A percentile compares a stretch with the other conserved stretches of the same genome.
phyloP scores from a whole-genome alignment of 2,113 vertebrate species.

The Microcebus jonahi region DNA sequence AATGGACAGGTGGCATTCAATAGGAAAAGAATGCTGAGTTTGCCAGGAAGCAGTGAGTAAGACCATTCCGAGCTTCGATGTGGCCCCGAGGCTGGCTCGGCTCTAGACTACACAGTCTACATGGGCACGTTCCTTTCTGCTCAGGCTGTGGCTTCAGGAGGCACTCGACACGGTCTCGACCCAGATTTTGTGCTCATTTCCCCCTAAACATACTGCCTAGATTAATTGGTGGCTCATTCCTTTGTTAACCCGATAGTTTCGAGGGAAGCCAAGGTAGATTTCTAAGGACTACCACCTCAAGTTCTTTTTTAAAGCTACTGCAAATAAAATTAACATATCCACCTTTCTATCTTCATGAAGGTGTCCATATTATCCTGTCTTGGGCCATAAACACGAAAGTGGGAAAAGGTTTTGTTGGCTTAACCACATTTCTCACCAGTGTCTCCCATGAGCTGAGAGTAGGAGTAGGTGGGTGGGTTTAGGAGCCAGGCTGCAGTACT shows the following conservation, averaged over 20 bases:
- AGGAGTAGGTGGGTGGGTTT: neutral
- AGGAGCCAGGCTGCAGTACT: neutral
- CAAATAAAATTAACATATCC: neutral
- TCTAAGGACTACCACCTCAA: neutral
- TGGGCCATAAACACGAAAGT: neutral
- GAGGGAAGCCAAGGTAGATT: neutral
- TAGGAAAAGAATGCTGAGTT: slow-evolving; percentile 38
- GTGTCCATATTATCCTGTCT: neutral
- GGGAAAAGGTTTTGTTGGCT: neutral
- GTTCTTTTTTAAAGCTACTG: neutral
- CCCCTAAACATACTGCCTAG: neutral
- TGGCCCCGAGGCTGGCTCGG: neutral
- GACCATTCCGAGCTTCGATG: neutral
- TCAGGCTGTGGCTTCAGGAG: neutral
- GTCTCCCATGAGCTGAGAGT: neutral
- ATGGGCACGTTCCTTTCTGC: neutral
- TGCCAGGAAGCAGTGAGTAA: slow-evolving; percentile 40
- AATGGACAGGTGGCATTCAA: slow-evolving; percentile 67
- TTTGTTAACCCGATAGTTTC: neutral
- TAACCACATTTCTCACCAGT: neutral
- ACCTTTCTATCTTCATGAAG: neutral
- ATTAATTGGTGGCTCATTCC: neutral
- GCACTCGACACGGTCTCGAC: neutral
- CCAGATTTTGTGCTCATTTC: neutral
- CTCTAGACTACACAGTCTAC: neutral